These are phyloP conservation scores for Listronotus oregonensis DNA, from an alignment of 1,140 invertebrate genomes.

Conservation along the genomic window DNA sequence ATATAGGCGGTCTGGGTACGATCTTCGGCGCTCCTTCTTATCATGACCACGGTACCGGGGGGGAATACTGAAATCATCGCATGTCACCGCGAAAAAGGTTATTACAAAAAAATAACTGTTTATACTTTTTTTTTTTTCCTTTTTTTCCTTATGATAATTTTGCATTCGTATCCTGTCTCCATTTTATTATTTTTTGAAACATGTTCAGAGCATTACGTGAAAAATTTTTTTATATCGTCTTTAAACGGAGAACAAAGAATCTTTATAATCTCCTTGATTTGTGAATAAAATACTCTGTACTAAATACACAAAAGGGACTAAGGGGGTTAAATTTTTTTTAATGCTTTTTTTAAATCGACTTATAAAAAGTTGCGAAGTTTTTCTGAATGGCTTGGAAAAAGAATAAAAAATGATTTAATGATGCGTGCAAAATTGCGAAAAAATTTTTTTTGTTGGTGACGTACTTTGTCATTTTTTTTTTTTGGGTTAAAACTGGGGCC, in stretches of 20 bases:
- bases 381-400: too few species aligned
- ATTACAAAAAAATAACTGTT: slow-evolving; percentile 9
- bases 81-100: not conserved
- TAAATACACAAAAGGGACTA: too few species aligned
- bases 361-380: too few species aligned
- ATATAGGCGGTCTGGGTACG: not conserved
- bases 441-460: too few species aligned
- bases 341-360: too few species aligned
- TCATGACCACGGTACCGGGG: not conserved
- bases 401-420: too few species aligned
- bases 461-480: too few species aligned
- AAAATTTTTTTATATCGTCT: slow-evolving; percentile 19
- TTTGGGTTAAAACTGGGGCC: too few species aligned
- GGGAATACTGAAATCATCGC: slow-evolving; percentile 1
- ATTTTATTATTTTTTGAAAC: slow-evolving; percentile 21
- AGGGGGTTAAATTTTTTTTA: too few species aligned
- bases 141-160: slow-evolving; percentile 23
- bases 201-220: slow-evolving; percentile 21
- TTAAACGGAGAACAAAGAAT: not conserved
- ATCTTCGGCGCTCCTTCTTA: not conserved
- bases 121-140: slow-evolving; percentile 1
- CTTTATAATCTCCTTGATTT: too few species aligned
- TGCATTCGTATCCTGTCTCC: slow-evolving; percentile 9
- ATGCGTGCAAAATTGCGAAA: too few species aligned
- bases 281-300: too few species aligned